Evolutionary conservation across 2,888 invertebrate species (phyloP).

Genomic region (Lottia scabra): DNA sequence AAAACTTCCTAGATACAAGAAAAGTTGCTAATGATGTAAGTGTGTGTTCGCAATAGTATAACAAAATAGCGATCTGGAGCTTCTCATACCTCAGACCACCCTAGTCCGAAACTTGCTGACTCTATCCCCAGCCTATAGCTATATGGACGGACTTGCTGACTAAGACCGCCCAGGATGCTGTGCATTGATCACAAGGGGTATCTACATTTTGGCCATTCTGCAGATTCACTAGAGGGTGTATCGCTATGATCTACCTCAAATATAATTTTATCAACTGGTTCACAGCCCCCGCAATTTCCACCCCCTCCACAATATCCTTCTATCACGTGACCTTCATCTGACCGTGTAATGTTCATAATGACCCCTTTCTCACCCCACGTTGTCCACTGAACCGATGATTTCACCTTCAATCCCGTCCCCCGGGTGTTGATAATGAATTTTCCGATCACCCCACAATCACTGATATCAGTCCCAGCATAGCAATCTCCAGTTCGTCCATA

Average conservation of each 20-base stretch:
- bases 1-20: too few species aligned
- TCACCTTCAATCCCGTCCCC: not conserved
- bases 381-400: not conserved
- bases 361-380: not conserved
- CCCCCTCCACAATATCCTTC: not conserved
- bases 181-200: too few species aligned
- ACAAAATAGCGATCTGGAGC: too few species aligned
- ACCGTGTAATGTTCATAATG: not conserved
- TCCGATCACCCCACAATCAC: not conserved
- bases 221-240: not conserved
- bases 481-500: not conserved
- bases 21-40: too few species aligned
- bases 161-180: too few species aligned
- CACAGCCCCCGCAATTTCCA: not conserved
- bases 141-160: too few species aligned
- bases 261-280: not conserved
- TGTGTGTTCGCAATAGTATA: too few species aligned
- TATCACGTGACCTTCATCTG: not conserved
- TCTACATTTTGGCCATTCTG: not conserved
- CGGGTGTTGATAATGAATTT: not conserved
- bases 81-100: too few species aligned
- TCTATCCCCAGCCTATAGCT: too few species aligned
- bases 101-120: too few species aligned
- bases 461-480: not conserved
- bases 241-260: not conserved